Conservation (phyloP, 2,113 vertebrate species). For the Salvator merianae region DNA sequence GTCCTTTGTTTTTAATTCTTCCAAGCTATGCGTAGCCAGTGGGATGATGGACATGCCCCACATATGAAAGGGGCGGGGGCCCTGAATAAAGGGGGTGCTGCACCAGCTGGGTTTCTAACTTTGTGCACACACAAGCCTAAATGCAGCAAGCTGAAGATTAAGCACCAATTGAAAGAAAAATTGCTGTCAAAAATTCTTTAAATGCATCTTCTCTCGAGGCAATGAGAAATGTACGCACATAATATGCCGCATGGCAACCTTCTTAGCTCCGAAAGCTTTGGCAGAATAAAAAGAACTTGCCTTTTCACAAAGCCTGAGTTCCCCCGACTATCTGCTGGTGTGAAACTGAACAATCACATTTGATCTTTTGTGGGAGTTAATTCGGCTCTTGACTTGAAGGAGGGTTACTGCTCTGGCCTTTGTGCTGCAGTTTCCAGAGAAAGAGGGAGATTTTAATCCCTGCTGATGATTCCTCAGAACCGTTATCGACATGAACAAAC, state of each 20-base stretch:
- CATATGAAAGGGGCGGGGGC: background rate
- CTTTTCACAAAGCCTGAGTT: too few species aligned
- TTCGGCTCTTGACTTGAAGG: background rate
- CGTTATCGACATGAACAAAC: background rate
- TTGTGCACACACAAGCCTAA: background rate
- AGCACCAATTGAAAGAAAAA: conserved; percentile 16
- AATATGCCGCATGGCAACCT: background rate
- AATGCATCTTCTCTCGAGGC: background rate
- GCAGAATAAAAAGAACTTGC: background rate
- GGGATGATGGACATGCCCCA: background rate
- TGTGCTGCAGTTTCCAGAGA: background rate
- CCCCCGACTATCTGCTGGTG: background rate
- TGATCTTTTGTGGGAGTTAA: background rate
- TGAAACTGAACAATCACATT: background rate
- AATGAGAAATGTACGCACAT: background rate
- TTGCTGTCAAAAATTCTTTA: background rate
- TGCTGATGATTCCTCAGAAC: background rate
- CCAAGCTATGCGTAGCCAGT: background rate
- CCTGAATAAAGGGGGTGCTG: background rate
- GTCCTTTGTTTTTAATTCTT: conserved; percentile 16
- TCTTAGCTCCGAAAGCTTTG: background rate
- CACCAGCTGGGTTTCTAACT: background rate
- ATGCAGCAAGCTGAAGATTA: background rate
- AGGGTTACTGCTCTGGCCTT: background rate
- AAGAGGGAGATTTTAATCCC: background rate